phyloP scores from a whole-genome alignment of 1,140 invertebrate genomes.

The Drosophila auraria region DNA sequence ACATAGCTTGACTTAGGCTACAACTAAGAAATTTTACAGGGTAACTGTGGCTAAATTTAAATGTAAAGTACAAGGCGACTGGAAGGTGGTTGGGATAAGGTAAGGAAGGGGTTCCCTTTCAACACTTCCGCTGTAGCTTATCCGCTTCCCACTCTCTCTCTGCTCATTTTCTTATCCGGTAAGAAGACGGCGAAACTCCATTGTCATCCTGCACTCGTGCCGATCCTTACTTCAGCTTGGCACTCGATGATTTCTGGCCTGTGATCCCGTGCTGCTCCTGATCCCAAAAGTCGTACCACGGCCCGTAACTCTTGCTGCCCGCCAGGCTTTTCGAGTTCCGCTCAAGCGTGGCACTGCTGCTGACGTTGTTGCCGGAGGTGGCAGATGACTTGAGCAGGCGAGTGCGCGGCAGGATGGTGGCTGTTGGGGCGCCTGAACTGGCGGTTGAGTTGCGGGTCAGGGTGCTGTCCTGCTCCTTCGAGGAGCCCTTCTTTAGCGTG shows the following conservation, averaged over 20 bases:
- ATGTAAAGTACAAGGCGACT: slow-evolving; percentile 5
- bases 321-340: slow-evolving; percentile 65
- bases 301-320: slow-evolving; percentile 90
- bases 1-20: slow-evolving; percentile 28
- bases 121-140: slow-evolving; percentile 4
- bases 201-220: slow-evolving; percentile 74
- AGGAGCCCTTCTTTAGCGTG: slow-evolving; percentile 65
- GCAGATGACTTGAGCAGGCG: slow-evolving; percentile 86
- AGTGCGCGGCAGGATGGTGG: slow-evolving; percentile 89
- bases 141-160: slow-evolving; percentile 32
- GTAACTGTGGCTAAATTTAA: slow-evolving; percentile 17
- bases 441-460: slow-evolving; percentile 69
- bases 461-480: slow-evolving; percentile 75
- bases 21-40: slow-evolving; percentile 21
- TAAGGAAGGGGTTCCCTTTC: neutral
- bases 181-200: slow-evolving; percentile 84
- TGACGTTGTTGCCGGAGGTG: slow-evolving; percentile 54
- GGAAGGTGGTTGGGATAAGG: slow-evolving; percentile 7
- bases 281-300: slow-evolving; percentile 95
- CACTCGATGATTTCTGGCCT: slow-evolving; percentile 55
- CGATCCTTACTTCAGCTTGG: slow-evolving; percentile 77
- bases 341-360: slow-evolving; percentile 73
- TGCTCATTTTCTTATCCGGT: slow-evolving; percentile 71
- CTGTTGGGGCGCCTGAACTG: slow-evolving; percentile 76
- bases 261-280: slow-evolving; percentile 75